Conservation (phyloP, 2,797 vertebrate species). For the Clarias laeviceps region DNA sequence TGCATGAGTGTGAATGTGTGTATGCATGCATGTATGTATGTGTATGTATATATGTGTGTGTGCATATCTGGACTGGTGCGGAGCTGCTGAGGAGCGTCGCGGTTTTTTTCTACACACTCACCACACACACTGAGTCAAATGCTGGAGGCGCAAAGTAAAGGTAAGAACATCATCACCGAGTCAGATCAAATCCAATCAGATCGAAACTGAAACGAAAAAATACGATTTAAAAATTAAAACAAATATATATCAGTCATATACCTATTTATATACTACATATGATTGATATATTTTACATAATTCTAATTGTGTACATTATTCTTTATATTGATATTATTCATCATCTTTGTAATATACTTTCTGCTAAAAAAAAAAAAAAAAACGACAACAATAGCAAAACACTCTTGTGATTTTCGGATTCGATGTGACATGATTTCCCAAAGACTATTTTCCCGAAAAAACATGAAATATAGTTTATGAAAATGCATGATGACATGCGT, state of each 20-base stretch:
- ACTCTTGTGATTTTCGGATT: neutral
- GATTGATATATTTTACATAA: too few species aligned
- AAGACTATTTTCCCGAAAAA: neutral
- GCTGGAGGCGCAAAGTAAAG: constrained; percentile 46
- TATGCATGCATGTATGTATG: neutral
- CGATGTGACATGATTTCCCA: neutral
- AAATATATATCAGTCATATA: neutral
- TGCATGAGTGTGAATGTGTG: neutral
- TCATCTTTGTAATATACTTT: neutral
- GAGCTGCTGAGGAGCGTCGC: constrained; percentile 21
- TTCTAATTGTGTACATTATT: neutral
- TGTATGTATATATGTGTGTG: neutral
- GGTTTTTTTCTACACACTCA: constrained; percentile 10
- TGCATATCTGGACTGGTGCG: constrained; percentile 6
- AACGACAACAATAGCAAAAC: too few species aligned
- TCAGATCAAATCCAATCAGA: neutral
- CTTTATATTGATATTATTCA: neutral
- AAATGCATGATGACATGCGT: neutral
- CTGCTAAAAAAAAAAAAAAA: too few species aligned
- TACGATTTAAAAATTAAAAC: neutral
- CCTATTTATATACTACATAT: neutral
- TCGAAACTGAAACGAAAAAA: neutral
- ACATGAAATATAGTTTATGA: too few species aligned
- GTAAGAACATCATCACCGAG: constrained; percentile 27
- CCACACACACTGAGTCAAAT: constrained; percentile 28